Evolutionary conservation across 2,888 invertebrate species (phyloP), one percentile per base, ranked within the genome.

Genomic region (Lacanobia wlatinum): DNA sequence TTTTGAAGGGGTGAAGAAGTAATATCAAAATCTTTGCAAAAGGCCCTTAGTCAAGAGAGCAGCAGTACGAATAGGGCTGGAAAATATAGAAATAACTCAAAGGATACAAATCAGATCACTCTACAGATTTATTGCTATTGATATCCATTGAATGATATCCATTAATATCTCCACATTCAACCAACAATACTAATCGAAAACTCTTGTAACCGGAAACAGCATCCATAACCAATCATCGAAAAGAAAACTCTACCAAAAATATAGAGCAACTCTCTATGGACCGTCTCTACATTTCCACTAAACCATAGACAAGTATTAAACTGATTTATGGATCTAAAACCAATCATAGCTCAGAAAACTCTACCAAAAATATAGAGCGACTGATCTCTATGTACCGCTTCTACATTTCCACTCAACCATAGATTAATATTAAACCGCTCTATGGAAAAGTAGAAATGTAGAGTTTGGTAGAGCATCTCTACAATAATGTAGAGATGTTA

Each of bases 161-260:
- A 67, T 48, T 55, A 21, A 40, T 38, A 61, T 21, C 6, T 61
- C 12, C 46, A 52, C 12, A 66, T 43, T 1, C 0, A 65, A 16
- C 28, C 9, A 64, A 69, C 53, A 61, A 62, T 18, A 56, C 71
- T 80, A 87, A 88, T 85, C 79, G 88, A 87, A 83, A 79, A 80
- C 50, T 77, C 86, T 55, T 88, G 88, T 88, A 82, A 78, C 62
- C 78, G 84, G 82, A 83, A 43, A 73, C 34, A 65, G 53, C n/a
- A 73, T 71, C 75, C 73, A 83, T 84, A 84, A 77, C 64, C 71
- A 12, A 85, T 79, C 72, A 80, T 75, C 83, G 64, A 43, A 59
- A 53, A 67, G 70, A 74, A 76, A 82, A 55, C 14, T 77, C 55
- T 63, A 62, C 12, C 60, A 73, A 71, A 74, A 76, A 82, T 78